These are phyloP conservation scores for Beris chalybata DNA, from an alignment of 2,888 invertebrate species.

Conservation along the genomic window DNA sequence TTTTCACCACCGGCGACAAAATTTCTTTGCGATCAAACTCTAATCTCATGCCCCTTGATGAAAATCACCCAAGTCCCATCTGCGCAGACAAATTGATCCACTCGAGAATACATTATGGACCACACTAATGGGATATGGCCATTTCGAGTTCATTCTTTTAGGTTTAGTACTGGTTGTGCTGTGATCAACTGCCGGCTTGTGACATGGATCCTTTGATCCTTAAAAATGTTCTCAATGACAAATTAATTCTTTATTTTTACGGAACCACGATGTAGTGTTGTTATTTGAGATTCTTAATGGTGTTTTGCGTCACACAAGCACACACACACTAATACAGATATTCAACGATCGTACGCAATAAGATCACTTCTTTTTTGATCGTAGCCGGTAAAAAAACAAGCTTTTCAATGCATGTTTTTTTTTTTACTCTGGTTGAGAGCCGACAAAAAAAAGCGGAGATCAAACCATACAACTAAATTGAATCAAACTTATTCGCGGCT, in stretches of 20 bases:
- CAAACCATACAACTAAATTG: slow-evolving; percentile 38
- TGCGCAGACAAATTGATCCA: slow-evolving; percentile 50
- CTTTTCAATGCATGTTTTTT: slow-evolving; percentile 31
- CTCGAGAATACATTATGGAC: slow-evolving; percentile 49
- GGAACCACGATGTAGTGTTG: slow-evolving; percentile 23
- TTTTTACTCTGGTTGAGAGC: slow-evolving; percentile 24
- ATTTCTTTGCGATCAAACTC: too few species aligned
- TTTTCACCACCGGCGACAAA: too few species aligned
- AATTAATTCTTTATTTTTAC: slow-evolving; percentile 45
- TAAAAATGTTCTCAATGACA: slow-evolving; percentile 52
- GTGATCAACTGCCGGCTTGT: slow-evolving; percentile 32
- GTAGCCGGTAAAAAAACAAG: slow-evolving; percentile 26
- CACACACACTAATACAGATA: neutral
- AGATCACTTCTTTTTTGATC: slow-evolving; percentile 22
- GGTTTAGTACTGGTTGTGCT: slow-evolving; percentile 16
- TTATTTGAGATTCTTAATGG: slow-evolving; percentile 35
- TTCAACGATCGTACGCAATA: neutral
- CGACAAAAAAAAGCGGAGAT: slow-evolving; percentile 1
- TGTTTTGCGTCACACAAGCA: slow-evolving; percentile 11
- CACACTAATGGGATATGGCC: slow-evolving; percentile 39
- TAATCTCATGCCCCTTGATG: too few species aligned
- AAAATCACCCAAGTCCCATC: neutral
- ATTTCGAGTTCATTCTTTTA: slow-evolving; percentile 34
- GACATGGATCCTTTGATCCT: slow-evolving; percentile 45
- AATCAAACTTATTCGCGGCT: slow-evolving; percentile 35